Evolutionary conservation across 2,797 vertebrate genomes (phyloP), one percentile per base, ranked within the genome.

Genomic region (Bovichtus variegatus): DNA sequence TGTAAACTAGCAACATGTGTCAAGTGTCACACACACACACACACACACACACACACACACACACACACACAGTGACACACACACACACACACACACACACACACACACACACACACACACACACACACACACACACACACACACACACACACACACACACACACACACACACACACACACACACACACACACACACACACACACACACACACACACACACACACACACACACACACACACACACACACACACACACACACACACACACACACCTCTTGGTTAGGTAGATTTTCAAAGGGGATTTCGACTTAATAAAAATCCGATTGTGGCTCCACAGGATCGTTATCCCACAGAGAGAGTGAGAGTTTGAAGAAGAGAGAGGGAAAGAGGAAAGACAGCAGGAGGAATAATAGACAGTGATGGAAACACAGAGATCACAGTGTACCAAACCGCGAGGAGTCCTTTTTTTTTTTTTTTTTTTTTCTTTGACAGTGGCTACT

Each of bases 271-370:
- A 23, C 31, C 69, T 66, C 65, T 36, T 75, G 67, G 63, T 78
- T 73, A 80, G 76, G 78, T 80, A 53, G 67, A 81, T 71, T 84
- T 84, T 88, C 69, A 77, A 81, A 88, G 54, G 66, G 80, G 80
- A 82, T 86, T 89, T 86, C 70, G 70, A 72, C 62, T 76, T 88
- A 85, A 90, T 82, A 82, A 84, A 89, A 91, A 84, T 88, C 84
- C 63, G 84, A 85, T 89, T 85, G 76, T 44, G 27, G 63, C 89
- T 80, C 86, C 54, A 50, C 79, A 36, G 87, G 87, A 87, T 74
- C 25, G 62, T 86, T 71, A 74, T 75, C 80, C 73, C 43, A 65
- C 64, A 71, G 82, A 76, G 84, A 78, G 73, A 53, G 57, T 0
- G 62, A 49, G 67, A 65, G 79, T 74, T 78, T 82, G 81, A 80